phyloP scores from a whole-genome alignment of 2,113 vertebrate genomes.

The Dipodomys spectabilis region DNA sequence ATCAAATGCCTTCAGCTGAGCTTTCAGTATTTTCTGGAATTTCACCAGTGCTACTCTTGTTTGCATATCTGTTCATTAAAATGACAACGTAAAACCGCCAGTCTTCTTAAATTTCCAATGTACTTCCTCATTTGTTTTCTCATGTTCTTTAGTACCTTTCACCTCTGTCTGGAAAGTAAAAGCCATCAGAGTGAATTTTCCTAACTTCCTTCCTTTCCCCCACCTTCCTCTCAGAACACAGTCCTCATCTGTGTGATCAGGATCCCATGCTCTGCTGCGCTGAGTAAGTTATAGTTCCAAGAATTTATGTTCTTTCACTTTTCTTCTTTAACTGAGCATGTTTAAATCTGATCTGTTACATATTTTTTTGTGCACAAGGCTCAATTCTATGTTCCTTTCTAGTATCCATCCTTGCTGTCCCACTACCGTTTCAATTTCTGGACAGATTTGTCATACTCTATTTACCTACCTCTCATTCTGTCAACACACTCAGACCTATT shows the following conservation, averaged over 20 bases:
- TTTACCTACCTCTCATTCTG: background rate
- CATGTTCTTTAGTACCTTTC: background rate
- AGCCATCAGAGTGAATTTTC: background rate
- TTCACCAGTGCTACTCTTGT: background rate
- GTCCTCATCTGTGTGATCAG: background rate
- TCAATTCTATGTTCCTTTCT: background rate
- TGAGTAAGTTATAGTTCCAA: background rate
- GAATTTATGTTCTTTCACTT: background rate
- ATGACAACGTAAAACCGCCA: background rate
- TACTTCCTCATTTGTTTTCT: background rate
- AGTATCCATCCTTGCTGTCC: no score
- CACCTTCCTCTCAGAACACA: background rate
- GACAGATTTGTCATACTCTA: background rate
- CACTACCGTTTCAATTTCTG: background rate
- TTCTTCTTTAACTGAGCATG: background rate
- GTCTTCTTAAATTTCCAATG: background rate
- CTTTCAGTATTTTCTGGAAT: slow-evolving; percentile 23
- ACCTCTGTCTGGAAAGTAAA: background rate
- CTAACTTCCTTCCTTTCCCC: background rate
- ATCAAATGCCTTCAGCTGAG: background rate
- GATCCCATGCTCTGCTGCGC: background rate
- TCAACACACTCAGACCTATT: background rate
- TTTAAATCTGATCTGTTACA: background rate
- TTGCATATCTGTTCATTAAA: background rate
- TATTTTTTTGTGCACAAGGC: background rate